Conservation (phyloP, 2,888 invertebrate genomes). For the Sicus ferrugineus region DNA sequence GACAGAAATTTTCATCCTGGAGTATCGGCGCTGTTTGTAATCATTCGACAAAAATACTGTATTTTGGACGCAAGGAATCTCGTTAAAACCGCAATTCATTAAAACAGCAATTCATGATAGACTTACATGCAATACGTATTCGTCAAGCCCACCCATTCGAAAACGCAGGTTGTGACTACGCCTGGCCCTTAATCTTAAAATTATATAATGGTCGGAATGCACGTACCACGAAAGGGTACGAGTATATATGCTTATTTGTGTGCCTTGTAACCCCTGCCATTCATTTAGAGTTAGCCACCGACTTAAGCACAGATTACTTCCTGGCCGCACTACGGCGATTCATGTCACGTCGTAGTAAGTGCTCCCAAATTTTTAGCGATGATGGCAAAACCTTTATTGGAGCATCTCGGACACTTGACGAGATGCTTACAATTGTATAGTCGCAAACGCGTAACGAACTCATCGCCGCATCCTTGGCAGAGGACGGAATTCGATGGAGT, state of each 20-base stretch:
- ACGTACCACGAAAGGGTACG: conserved; percentile 33
- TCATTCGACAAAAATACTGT: conserved; percentile 39
- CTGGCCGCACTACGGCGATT: conserved; percentile 40
- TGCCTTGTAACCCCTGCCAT: conserved; percentile 40
- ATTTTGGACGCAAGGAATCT: conserved; percentile 37
- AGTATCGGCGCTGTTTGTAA: conserved; percentile 37
- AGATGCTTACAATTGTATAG: conserved; percentile 32
- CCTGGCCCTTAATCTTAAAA: background rate
- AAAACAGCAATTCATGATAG: conserved; percentile 32
- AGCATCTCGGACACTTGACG: conserved; percentile 21
- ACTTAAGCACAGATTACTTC: conserved; percentile 39
- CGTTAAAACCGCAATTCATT: conserved; percentile 22
- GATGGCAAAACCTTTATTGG: conserved; percentile 39
- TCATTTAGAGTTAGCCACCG: conserved; percentile 40
- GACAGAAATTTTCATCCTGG: conserved; percentile 30
- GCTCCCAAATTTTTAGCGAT: conserved; percentile 33
- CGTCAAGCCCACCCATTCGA: conserved; percentile 27
- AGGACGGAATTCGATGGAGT: conserved; percentile 27
- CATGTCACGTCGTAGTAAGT: conserved; percentile 34
- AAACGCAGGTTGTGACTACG: conserved; percentile 27
- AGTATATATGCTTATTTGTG: conserved; percentile 40
- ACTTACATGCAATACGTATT: conserved; percentile 29
- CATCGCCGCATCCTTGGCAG: background rate
- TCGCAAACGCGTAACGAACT: conserved; percentile 16
- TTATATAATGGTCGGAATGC: conserved; percentile 5